Evolutionary conservation across 2,113 vertebrate species (phyloP).

Genomic region (Vombatus ursinus): DNA sequence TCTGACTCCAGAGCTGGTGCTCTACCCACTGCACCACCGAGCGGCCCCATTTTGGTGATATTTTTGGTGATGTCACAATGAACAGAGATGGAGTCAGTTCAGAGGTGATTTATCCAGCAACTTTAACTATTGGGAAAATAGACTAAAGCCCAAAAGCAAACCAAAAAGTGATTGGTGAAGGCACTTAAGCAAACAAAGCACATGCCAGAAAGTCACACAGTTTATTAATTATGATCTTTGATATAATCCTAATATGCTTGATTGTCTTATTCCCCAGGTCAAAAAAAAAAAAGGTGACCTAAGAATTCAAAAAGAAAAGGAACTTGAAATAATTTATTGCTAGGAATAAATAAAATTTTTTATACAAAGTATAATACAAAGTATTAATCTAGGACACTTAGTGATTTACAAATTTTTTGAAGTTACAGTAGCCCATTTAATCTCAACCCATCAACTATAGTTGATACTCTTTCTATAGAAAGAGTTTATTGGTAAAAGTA

Average conservation of each 20-base stretch:
- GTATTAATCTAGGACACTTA: background rate
- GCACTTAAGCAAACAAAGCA: background rate
- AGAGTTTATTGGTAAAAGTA: background rate
- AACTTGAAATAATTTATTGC: background rate
- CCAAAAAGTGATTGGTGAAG: background rate
- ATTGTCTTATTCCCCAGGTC: background rate
- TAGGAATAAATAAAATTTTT: no score
- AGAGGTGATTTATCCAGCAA: background rate
- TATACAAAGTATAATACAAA: no score
- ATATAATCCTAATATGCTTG: background rate
- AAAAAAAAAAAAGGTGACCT: background rate
- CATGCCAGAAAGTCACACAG: background rate
- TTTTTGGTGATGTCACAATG: background rate
- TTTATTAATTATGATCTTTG: no score
- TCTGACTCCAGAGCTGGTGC: no score
- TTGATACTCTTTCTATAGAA: background rate
- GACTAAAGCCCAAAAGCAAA: background rate
- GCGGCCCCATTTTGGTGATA: background rate
- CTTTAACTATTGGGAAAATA: background rate
- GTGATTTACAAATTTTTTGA: background rate
- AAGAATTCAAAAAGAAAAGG: background rate
- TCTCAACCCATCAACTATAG: background rate
- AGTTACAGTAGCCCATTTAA: background rate
- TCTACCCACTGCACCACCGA: no score
- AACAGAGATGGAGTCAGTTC: background rate